Evolutionary conservation across 2,113 vertebrate genomes (phyloP).

Genomic region (Apodemus speciosus): DNA sequence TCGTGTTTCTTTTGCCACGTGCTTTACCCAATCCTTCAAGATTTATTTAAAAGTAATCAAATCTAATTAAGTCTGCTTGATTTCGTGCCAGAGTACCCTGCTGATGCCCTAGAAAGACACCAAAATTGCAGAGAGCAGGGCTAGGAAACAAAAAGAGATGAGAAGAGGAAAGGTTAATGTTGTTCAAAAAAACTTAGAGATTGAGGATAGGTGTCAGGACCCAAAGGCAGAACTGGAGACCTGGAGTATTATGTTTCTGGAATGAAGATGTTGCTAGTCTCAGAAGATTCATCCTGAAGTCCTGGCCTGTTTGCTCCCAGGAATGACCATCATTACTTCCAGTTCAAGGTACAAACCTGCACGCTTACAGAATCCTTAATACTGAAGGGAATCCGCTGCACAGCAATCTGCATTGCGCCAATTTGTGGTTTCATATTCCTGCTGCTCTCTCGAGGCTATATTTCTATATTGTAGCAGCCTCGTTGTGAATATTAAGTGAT

Average conservation of each 20-base stretch:
- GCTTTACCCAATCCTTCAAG: constrained; percentile 5
- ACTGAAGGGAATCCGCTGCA: neutral
- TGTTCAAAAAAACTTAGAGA: neutral
- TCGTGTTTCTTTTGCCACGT: neutral
- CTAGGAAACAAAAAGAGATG: constrained; percentile 31
- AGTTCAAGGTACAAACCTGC: constrained; percentile 51
- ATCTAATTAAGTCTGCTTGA: constrained; percentile 60
- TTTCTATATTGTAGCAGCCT: constrained; percentile 58
- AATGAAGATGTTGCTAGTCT: constrained; percentile 39
- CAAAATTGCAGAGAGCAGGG: neutral
- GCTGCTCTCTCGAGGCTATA: constrained; percentile 57
- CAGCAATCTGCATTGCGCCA: neutral
- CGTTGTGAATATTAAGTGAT: constrained; percentile 57
- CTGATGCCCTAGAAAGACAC: constrained; percentile 12
- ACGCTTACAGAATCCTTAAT: constrained; percentile 66
- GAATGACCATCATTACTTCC: constrained; percentile 65
- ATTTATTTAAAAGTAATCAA: constrained; percentile 62
- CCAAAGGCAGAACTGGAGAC: constrained; percentile 56
- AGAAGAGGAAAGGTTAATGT: constrained; percentile 59
- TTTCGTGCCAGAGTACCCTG: constrained; percentile 18
- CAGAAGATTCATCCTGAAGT: neutral
- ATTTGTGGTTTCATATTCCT: constrained; percentile 55
- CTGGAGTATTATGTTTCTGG: constrained; percentile 21
- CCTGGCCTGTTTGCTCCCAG: constrained; percentile 55
- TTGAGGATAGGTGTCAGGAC: constrained; percentile 69